phyloP scores from a whole-genome alignment of 2,113 vertebrate species.

The Ia io region DNA sequence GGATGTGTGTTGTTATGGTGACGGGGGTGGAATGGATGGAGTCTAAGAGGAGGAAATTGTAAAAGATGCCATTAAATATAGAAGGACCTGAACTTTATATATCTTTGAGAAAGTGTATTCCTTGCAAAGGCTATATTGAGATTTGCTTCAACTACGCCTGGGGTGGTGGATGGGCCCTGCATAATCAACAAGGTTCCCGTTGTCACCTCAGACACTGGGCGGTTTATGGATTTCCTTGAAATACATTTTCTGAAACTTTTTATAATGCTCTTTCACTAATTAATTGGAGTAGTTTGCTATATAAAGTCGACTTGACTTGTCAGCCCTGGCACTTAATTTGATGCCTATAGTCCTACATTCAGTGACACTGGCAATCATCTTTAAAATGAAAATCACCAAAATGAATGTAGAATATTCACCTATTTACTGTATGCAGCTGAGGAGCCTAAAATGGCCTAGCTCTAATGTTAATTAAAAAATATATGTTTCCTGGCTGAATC shows the following conservation, averaged over 20 bases:
- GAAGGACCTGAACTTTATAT: background rate
- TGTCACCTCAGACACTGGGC: background rate
- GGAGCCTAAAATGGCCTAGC: background rate
- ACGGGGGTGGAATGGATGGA: background rate
- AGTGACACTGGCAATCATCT: background rate
- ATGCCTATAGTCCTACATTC: background rate
- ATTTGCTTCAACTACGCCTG: background rate
- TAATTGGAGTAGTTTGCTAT: conserved; percentile 11
- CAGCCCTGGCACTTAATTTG: conserved; percentile 14
- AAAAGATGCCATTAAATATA: background rate
- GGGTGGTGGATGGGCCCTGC: background rate
- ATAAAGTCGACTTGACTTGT: background rate
- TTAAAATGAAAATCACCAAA: conserved; percentile 1
- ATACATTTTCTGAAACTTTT: background rate
- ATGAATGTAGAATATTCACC: background rate
- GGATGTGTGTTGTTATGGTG: background rate
- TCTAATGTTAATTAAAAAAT: background rate
- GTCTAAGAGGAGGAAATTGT: background rate
- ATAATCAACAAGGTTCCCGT: background rate
- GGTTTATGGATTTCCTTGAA: background rate
- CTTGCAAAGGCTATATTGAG: background rate
- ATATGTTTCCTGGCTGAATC: background rate
- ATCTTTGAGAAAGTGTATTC: background rate
- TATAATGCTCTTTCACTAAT: conserved; percentile 46
- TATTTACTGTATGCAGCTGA: background rate